A percentile compares a stretch with the other conserved stretches of the same genome.
Evolutionary conservation across 2,797 vertebrate genomes (phyloP).

Genomic region (Lithobates pipiens): DNA sequence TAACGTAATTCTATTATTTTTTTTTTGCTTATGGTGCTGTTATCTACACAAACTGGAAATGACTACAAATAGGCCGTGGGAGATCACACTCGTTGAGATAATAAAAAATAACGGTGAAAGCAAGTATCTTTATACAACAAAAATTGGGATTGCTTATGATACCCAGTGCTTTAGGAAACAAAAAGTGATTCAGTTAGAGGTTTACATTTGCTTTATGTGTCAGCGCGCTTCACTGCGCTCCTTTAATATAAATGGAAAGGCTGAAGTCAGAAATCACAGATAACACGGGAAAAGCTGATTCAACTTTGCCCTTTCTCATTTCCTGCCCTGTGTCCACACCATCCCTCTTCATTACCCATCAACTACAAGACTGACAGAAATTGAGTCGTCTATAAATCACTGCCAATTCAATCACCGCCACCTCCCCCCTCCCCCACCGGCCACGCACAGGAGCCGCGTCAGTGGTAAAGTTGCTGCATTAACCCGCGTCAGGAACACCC

Average conservation of each 20-base stretch:
- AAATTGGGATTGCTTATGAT: too few species aligned
- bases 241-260: not conserved
- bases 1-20: not conserved
- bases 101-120: too few species aligned
- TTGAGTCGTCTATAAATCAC: slow-evolving; percentile 13
- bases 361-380: not conserved
- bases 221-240: too few species aligned
- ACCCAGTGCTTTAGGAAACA: too few species aligned
- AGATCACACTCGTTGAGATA: too few species aligned
- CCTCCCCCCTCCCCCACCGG: too few species aligned
- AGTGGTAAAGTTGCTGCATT: slow-evolving; percentile 10
- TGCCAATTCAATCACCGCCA: slow-evolving; percentile 17
- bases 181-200: too few species aligned
- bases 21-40: too few species aligned
- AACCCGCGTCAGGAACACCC: not conserved
- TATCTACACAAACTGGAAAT: too few species aligned
- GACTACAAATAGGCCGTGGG: too few species aligned
- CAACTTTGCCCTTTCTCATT: slow-evolving; percentile 24
- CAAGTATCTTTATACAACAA: too few species aligned
- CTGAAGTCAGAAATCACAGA: not conserved
- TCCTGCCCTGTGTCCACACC: slow-evolving; percentile 11
- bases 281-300: not conserved
- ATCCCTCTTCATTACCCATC: slow-evolving; percentile 19
- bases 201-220: too few species aligned
- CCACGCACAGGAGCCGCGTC: not conserved